Conservation (phyloP, 2,888 invertebrate species). For the Phyto melanocephala region DNA sequence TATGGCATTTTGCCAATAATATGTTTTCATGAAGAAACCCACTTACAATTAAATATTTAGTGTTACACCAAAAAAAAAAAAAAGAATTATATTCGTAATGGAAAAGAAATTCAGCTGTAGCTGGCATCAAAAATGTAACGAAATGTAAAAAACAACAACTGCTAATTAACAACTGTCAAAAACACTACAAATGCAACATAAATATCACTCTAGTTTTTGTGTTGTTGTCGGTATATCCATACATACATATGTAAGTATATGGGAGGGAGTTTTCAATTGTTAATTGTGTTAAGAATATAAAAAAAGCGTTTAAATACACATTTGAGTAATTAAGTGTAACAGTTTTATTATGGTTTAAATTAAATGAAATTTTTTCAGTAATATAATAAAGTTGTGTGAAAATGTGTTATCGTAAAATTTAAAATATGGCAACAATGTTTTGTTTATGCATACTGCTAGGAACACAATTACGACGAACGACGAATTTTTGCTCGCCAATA, state of each 20-base stretch:
- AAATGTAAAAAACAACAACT: slow-evolving; percentile 24
- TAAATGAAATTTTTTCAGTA: too few species aligned
- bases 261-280: not conserved
- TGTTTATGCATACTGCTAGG: too few species aligned
- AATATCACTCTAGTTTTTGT: slow-evolving; percentile 18
- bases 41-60: slow-evolving; percentile 51
- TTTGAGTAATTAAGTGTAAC: not conserved
- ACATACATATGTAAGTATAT: not conserved
- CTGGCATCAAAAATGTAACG: slow-evolving; percentile 32
- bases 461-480: too few species aligned
- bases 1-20: slow-evolving; percentile 58
- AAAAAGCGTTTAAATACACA: not conserved
- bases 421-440: not conserved
- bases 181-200: slow-evolving; percentile 41
- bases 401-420: not conserved
- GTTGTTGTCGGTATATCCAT: not conserved
- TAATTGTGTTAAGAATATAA: slow-evolving; percentile 10
- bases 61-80: slow-evolving; percentile 43
- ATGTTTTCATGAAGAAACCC: slow-evolving; percentile 52
- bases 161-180: slow-evolving; percentile 64
- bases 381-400: too few species aligned
- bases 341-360: not conserved
- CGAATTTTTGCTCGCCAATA: too few species aligned
- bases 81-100: slow-evolving; percentile 22
- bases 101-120: not conserved